These are phyloP conservation scores for Cacoxenus indagator DNA, from an alignment of 2,888 invertebrate species.

Conservation along the genomic window DNA sequence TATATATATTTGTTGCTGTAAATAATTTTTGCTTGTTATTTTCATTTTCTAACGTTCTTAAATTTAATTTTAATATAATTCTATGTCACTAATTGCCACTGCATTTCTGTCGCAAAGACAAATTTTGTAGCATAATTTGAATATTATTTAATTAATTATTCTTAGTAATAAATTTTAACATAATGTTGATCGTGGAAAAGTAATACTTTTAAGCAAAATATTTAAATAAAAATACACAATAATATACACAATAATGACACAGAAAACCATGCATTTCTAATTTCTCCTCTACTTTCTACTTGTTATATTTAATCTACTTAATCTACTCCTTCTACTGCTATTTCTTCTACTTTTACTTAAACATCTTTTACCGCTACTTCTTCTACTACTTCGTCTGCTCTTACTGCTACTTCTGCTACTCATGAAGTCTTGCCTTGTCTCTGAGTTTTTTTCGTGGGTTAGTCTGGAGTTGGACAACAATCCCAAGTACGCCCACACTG, in stretches of 20 bases:
- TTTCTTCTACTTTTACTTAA: not conserved
- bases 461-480: too few relatives aligned
- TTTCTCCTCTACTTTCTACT: constrained; percentile 30
- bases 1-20: constrained; percentile 46
- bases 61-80: not conserved
- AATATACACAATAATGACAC: constrained; percentile 59
- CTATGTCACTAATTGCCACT: constrained; percentile 26
- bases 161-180: constrained; percentile 33
- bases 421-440: too few relatives aligned
- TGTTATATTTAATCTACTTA: not conserved
- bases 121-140: constrained; percentile 8
- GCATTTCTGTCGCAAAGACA: constrained; percentile 30
- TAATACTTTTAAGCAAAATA: constrained; percentile 49
- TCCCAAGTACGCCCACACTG: too few relatives aligned
- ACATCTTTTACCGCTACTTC: too few relatives aligned
- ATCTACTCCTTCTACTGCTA: not conserved
- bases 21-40: constrained; percentile 52
- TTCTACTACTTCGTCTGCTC: too few relatives aligned
- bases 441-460: too few relatives aligned
- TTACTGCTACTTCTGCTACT: too few relatives aligned
- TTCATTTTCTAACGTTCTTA: constrained; percentile 22
- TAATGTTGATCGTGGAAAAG: constrained; percentile 36
- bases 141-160: not conserved
- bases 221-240: constrained; percentile 54
- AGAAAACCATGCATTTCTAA: constrained; percentile 53